phyloP scores from a whole-genome alignment of 2,888 invertebrate genomes.

The Pedicia rivosa region DNA sequence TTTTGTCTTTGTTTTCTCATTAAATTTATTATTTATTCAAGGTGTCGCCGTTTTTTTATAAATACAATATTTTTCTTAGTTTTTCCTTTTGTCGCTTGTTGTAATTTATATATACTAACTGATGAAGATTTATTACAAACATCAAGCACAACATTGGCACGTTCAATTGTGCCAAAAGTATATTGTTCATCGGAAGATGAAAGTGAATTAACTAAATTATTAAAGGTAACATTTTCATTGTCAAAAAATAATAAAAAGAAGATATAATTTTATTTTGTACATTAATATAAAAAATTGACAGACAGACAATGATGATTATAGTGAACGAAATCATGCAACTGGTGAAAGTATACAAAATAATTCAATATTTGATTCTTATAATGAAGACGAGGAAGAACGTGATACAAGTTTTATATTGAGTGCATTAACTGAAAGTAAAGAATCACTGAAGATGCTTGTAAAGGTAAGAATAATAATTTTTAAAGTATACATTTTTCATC shows the following conservation, averaged over 20 bases:
- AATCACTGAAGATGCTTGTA: slow-evolving; percentile 14
- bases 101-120: slow-evolving; percentile 19
- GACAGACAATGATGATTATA: neutral
- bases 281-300: too few relatives aligned
- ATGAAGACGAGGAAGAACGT: slow-evolving; percentile 14
- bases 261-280: neutral
- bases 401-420: slow-evolving; percentile 15
- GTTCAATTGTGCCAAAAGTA: slow-evolving; percentile 12
- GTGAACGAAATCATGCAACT: neutral
- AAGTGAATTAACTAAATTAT: slow-evolving; percentile 2
- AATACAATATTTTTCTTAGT: slow-evolving; percentile 19
- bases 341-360: neutral
- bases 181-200: neutral
- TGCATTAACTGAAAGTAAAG: slow-evolving; percentile 16
- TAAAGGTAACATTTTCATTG: neutral
- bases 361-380: slow-evolving; percentile 5
- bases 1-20: neutral
- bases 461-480: slow-evolving; percentile 1
- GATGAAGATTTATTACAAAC: slow-evolving; percentile 17
- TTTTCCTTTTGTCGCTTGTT: slow-evolving; percentile 18
- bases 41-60: slow-evolving; percentile 17
- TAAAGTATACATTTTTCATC: too few relatives aligned
- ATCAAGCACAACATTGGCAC: slow-evolving; percentile 16
- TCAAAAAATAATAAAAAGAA: neutral
- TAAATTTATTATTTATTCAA: slow-evolving; percentile 5